Base-by-base conservation (phyloP, 2,797 vertebrate genomes). In the Clamator glandarius region DNA sequence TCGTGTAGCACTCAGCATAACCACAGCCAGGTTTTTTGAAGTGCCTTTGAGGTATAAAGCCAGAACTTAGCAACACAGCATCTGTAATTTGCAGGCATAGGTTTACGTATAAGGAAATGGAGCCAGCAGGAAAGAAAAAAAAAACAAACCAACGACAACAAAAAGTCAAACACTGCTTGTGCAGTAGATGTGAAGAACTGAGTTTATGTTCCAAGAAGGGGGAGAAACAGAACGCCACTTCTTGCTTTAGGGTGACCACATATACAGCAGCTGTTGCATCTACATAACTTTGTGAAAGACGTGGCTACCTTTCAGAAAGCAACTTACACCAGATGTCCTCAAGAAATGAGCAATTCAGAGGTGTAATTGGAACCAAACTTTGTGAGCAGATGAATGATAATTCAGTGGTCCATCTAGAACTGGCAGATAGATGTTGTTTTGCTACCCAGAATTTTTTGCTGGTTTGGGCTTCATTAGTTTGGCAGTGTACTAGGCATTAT, bases 261-360 rank as follows among this genome's bases (percentile, higher is more conserved):
- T 14, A 67, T 54, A 58, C 61, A 79, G 26, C 94, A 95, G 83
- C 74, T 96, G 89, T 24, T 88, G 29, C 50, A 74, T 74, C 52
- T 39, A 33, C 77, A 50, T 73, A 92, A 92, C 84, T 90, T 59
- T 42, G 29, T 69, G 70, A 78, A 86, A 81, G 80, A 91, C 69
- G 79, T 81, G 79, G 66, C 84, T 58, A 89, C 82, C 70, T 90
- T 92, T 94, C 93, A 81, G 84, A 92, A 88, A 84, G 67, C 79
- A 76, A 33, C 95, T 89, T 79, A 51, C 29, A 95, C 59, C 91
- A 96, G 92, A 90, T 91, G 89, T 87, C 52, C 67, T 91, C 63
- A 33, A 90, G 70, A 80, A 96, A 91, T 82, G 80, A 95, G 91
- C 85, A 93, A 74, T 62, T 92, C 59, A 31, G 92, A 90, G 50